A percentile compares a stretch with the other conserved stretches of the same genome.
Conservation (phyloP, 1,140 invertebrate genomes). For the Apolygus lucorum region DNA sequence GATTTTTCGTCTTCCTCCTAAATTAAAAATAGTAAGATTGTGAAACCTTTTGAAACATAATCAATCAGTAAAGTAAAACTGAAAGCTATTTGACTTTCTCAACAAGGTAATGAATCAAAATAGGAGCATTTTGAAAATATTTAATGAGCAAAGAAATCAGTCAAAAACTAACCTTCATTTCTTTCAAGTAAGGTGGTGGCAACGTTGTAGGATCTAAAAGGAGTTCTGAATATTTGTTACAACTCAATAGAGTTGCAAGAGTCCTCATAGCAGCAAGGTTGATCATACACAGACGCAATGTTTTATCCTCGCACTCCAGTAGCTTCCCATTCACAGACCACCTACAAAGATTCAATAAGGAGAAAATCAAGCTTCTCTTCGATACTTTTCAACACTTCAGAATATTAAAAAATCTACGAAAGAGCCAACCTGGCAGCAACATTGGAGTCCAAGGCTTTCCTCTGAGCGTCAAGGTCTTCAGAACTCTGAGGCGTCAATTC, state of each 20-base stretch:
- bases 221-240: slow-evolving; percentile 47
- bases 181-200: slow-evolving; percentile 20
- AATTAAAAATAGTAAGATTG: not conserved
- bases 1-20: slow-evolving; percentile 12
- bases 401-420: not conserved
- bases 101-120: too few relatives aligned
- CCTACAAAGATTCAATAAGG: slow-evolving; percentile 20
- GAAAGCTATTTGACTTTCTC: too few relatives aligned
- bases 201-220: slow-evolving; percentile 43
- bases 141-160: not conserved
- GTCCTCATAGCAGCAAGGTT: slow-evolving; percentile 52
- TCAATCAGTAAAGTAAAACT: too few relatives aligned
- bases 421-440: slow-evolving; percentile 20
- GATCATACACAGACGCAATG: slow-evolving; percentile 43
- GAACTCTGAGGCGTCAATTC: slow-evolving; percentile 27
- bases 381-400: not conserved
- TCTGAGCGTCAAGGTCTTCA: slow-evolving; percentile 25
- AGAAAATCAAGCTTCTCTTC: not conserved
- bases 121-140: not conserved
- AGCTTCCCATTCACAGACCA: slow-evolving; percentile 38
- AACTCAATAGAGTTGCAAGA: slow-evolving; percentile 44
- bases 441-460: slow-evolving; percentile 12
- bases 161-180: slow-evolving; percentile 20
- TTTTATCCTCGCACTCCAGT: slow-evolving; percentile 40
- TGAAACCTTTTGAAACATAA: too few relatives aligned